phyloP scores from a whole-genome alignment of 1,140 invertebrate genomes.

The Artemia franciscana region DNA sequence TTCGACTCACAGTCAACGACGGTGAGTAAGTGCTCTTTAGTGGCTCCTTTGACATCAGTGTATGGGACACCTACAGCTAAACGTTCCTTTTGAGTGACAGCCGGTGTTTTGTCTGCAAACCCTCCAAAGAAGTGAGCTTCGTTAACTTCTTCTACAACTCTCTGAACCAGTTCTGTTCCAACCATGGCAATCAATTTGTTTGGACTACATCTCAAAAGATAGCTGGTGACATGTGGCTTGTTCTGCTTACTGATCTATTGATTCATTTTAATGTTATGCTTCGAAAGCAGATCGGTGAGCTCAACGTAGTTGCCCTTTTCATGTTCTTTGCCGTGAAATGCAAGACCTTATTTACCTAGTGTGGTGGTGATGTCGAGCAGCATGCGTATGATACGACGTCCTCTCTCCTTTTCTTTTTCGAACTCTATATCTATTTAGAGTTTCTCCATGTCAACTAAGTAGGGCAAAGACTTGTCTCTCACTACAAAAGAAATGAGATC shows the following conservation, averaged over 20 bases:
- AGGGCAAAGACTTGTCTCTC: not conserved
- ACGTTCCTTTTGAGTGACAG: not conserved
- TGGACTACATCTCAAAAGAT: not conserved
- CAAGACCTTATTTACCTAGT: not conserved
- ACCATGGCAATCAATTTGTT: not conserved
- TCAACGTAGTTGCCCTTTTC: not conserved
- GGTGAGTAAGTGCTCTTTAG: not conserved
- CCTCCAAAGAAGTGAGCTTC: not conserved
- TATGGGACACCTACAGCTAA: too few species aligned
- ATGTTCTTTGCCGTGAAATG: not conserved
- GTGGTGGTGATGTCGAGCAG: conserved; percentile 1
- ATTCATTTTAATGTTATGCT: not conserved
- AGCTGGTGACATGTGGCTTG: not conserved
- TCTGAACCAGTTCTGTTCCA: not conserved
- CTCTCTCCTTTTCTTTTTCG: not conserved
- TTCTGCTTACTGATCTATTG: not conserved
- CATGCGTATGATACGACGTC: not conserved
- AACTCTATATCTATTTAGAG: not conserved
- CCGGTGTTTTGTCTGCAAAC: not conserved
- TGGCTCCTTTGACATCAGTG: not conserved
- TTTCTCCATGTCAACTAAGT: not conserved
- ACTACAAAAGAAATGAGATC: too few species aligned
- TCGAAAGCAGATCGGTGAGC: not conserved
- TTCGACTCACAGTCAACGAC: not conserved
- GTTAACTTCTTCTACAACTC: conserved; percentile 1